Base-by-base conservation (phyloP, 2,888 invertebrate genomes). In the Perithous albicinctus region DNA sequence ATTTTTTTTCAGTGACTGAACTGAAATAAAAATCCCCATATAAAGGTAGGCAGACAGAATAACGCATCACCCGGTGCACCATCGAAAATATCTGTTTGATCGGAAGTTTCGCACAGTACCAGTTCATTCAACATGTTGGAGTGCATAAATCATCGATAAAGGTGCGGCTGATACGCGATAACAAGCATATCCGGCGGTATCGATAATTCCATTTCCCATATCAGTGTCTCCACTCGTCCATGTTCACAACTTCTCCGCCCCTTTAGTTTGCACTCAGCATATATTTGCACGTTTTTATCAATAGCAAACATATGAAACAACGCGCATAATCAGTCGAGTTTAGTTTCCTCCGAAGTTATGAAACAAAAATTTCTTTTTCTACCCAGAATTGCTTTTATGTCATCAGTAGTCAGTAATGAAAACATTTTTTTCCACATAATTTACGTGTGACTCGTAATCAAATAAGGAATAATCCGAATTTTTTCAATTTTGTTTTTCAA, bases 151-250 rank as follows among this genome's bases (percentile, higher is more conserved):
- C 41, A 32, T 12, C 56, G 70, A 59, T 59, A 59, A 59, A 29
- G 72, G 38, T 26, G 41, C 29, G 5, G 35, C 26, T 32, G 48
- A 29, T 15, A 41, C 23, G 23, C 26, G 15, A 54, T 26, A 29
- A 46, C 48, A 38, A 46, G 43, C 18, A n/a, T n/a, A 29, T 35
- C 59, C 43, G 41, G 20, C 46, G 43, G 43, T 72, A 72, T 72
- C 72, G 43, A 43, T 59, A 59, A 72, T 59, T 72, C 72, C 59
- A 72, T 72, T 46, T 72, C 41, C 29, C 59, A 59, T 56, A 59
- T 72, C 72, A 72, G 20, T 32, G 43, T n/a, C n/a, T 46, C 20
- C 26, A 59, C 18, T 29, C 20, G 56, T 15, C 43, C 2, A 7
- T 20, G 23, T 23, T 51, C 23, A 20, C 48, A 8, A 1, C 20